Base-by-base conservation (phyloP, 2,797 vertebrate species). In the Gymnoscopelus microlampas region DNA sequence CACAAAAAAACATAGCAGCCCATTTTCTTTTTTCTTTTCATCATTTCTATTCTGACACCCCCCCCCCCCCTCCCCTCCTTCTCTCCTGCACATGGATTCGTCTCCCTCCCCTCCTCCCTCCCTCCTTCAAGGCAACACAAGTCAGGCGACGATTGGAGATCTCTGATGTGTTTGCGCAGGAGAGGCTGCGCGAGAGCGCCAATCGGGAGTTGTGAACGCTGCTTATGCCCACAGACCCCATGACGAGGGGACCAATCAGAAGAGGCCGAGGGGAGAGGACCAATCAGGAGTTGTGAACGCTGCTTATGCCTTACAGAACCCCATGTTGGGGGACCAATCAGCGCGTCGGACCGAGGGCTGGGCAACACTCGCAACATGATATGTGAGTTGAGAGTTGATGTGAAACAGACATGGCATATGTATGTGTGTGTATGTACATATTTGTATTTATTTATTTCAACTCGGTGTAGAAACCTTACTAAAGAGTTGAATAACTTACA, bases 321-420 rank as follows among this genome's bases (percentile, higher is more conserved):
- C 39, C 9, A 10, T 44, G 39, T 10, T 8, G 39, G 10, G 8
- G 8, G 39, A 44, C 39, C 39, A 44, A 82, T 76, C 77, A 56
- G 19, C 56, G 60, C 14, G 61, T 15, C 8, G 47, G 35, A 58
- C 53, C 73, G 71, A 14, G 73, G 84, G 84, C 65, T 74, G 78
- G 79, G 32, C 71, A 32, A 60, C 54, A 44, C 39, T 44, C 39
- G 9, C 7, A 44, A 44, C 9, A 8, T 62, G 56, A 74, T 77
- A 79, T 88, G 88, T 91, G 90, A 88, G 85, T 68, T 48, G 90
- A 85, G 89, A 91, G 89, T 88, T 91, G 88, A 92, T 87, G 83
- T 73, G 78, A 76, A 88, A 70, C 68, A 73, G 73, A 71, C 39
- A 84, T 82, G 78, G 87, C 81, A 85, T 61, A 44, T 44, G 63